Percentiles rank a stretch among this genome's conserved stretches.
Evolutionary conservation across 2,797 vertebrate species (phyloP).

Genomic region (Geotrypetes seraphini): DNA sequence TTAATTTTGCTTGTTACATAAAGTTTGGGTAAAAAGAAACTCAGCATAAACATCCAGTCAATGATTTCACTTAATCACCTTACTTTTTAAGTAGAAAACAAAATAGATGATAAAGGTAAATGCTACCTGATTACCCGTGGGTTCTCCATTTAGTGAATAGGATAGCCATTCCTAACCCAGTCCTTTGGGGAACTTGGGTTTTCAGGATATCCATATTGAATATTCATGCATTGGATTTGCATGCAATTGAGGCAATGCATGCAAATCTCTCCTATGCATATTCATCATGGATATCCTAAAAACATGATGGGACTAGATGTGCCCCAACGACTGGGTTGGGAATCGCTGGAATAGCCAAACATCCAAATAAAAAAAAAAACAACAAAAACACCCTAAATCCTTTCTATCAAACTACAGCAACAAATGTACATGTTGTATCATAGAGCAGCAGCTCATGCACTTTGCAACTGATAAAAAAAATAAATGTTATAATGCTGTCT

Average conservation of each 20-base stretch:
- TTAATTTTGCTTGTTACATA: constrained; percentile 1
- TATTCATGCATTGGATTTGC: too few species aligned
- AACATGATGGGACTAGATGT: too few species aligned
- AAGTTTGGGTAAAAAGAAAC: not conserved
- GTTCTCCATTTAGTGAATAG: constrained; percentile 1
- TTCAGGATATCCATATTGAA: too few species aligned
- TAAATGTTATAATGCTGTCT: constrained; percentile 33
- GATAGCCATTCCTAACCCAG: too few species aligned
- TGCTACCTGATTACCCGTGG: not conserved
- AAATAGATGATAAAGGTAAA: not conserved
- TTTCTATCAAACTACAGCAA: constrained; percentile 12
- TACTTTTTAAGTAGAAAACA: not conserved
- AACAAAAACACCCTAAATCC: not conserved
- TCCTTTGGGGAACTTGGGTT: too few species aligned
- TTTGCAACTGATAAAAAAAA: constrained; percentile 34
- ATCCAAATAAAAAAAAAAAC: not conserved
- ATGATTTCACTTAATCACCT: not conserved
- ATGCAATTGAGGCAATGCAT: too few species aligned
- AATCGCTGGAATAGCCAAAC: too few species aligned
- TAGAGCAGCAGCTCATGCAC: constrained; percentile 7
- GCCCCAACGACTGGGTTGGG: too few species aligned
- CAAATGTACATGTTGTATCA: constrained; percentile 14
- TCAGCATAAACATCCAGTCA: not conserved
- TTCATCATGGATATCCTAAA: too few species aligned
- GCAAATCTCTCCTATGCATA: too few species aligned